Evolutionary conservation across 2,113 vertebrate species (phyloP).

Genomic region (Ceratotherium simum): DNA sequence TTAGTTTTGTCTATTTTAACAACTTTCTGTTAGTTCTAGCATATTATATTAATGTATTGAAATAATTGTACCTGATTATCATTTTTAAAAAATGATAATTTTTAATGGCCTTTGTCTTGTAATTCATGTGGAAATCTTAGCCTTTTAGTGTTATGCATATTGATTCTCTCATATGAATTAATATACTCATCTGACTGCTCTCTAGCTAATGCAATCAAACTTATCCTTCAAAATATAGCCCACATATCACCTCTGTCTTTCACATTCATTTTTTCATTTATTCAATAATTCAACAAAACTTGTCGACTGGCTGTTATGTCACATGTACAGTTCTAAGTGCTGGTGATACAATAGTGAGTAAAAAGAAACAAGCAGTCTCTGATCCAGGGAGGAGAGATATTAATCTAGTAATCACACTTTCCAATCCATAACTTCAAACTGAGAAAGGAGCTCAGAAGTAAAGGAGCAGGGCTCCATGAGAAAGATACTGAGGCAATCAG

Average conservation of each 20-base stretch:
- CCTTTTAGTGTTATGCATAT: neutral
- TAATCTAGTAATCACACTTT: neutral
- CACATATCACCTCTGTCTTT: neutral
- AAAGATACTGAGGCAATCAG: neutral
- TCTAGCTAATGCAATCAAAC: neutral
- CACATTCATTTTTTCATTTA: neutral
- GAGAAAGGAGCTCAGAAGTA: neutral
- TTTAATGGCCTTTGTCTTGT: neutral
- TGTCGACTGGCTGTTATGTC: neutral
- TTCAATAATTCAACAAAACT: neutral
- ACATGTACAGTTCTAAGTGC: neutral
- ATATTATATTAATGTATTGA: neutral
- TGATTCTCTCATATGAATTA: slow-evolving; percentile 16
- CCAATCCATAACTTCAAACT: neutral
- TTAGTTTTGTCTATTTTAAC: neutral
- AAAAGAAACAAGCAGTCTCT: neutral
- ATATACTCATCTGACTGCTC: neutral
- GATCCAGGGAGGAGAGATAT: neutral
- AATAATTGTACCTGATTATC: neutral
- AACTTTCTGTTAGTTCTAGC: neutral
- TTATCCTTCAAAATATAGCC: neutral
- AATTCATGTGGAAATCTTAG: neutral
- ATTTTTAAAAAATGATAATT: slow-evolving; percentile 21
- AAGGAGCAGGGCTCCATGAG: neutral
- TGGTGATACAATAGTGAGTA: neutral